phyloP scores from a whole-genome alignment of 1,140 invertebrate genomes.

The Cataglyphis hispanica region DNA sequence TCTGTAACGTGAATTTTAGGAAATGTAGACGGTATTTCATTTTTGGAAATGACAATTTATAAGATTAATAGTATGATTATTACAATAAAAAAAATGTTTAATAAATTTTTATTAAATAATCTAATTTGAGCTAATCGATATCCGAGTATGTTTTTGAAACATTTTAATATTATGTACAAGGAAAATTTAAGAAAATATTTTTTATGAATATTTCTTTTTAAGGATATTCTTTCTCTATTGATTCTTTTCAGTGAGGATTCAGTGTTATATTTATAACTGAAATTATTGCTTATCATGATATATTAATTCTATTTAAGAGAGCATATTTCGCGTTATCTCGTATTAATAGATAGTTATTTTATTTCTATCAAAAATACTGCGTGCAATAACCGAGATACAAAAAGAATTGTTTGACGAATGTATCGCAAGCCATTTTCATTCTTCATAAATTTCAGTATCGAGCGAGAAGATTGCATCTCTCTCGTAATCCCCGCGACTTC shows the following conservation, averaged over 20 bases:
- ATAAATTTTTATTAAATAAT: not conserved
- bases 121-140: no score
- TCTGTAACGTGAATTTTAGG: not conserved
- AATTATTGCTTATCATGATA: no score
- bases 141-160: no score
- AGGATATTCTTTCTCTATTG: not conserved
- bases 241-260: no score
- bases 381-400: not conserved
- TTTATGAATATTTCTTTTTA: not conserved
- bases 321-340: not conserved
- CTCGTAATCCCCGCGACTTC: constrained; percentile 22
- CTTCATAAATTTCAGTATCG: not conserved
- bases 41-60: not conserved
- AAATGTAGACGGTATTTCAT: not conserved
- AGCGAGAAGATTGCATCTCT: constrained; percentile 31
- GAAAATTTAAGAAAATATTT: not conserved
- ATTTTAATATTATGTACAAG: no score
- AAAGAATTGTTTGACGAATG: not conserved
- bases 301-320: no score
- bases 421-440: not conserved
- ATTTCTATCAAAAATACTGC: not conserved
- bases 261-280: no score
- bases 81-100: not conserved
- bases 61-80: not conserved
- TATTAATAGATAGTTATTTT: not conserved